Evolutionary conservation across 2,888 invertebrate genomes (phyloP), one percentile per base, ranked within the genome.

Genomic region (Drosophila neonasuta): DNA sequence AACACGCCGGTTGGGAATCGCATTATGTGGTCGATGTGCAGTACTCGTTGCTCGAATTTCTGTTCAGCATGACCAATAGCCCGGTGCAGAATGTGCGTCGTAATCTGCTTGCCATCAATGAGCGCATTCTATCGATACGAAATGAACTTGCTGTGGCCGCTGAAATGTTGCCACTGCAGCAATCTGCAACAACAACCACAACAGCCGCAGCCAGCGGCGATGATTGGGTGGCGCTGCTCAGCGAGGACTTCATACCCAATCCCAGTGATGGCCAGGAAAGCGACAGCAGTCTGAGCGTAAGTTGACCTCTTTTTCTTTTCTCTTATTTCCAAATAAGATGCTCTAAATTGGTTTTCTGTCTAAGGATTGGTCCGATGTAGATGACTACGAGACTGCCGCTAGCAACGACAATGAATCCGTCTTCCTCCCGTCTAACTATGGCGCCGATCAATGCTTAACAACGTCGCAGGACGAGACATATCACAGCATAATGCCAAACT

Each of bases 11-110:
- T 0, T 89, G 88, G 72, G 58, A 77, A n/a, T 77, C 85, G 13
- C 89, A 89, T 48, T 85, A 88, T 59, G 88, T 90, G 68, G 78
- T 88, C 44, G 92, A 93, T 75, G 78, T 92, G 1, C 92, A 92
- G 67, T 93, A 92, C 92, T 89, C 91, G 0, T 62, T 93, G 39
- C 68, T 93, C 6, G 91, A 91, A 20, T 88, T 93, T 11, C 70
- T 93, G 4, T 71, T 93, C 2, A 81, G 90, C 66, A 71, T 92
- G 9, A 89, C 92, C 0, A 74, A 88, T 46, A 89, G 88, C 74
- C 91, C 91, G 0, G 84, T 90, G 2, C 89, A 87, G 3, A 87
- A 86, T 3, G 65, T 90, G 10, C 81, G 86, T 1, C 77, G 70
- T 9, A 87, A 88, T 50, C 79, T 86, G 44, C 13, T 64, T 1